Conservation (phyloP, 2,888 invertebrate species). For the Iphiclides podalirius region DNA sequence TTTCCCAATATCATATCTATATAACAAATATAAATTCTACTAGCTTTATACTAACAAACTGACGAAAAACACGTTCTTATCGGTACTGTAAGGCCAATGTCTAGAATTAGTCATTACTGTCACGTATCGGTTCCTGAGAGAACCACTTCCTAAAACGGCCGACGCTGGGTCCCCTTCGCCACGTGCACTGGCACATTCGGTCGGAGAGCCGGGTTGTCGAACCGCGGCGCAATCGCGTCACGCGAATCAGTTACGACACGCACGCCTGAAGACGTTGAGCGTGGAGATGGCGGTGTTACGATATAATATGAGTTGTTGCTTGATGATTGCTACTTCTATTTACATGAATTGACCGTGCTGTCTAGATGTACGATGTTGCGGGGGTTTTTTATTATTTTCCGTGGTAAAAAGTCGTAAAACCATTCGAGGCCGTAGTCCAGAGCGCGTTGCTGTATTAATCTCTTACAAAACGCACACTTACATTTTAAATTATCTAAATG, state of each 20-base stretch:
- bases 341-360: not conserved
- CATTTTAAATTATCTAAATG: too few relatives aligned
- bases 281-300: conserved; percentile 14
- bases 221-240: conserved; percentile 35
- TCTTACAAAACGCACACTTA: too few relatives aligned
- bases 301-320: not conserved
- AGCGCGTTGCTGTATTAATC: too few relatives aligned
- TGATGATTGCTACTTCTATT: conserved; percentile 1
- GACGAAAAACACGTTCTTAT: not conserved
- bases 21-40: too few relatives aligned
- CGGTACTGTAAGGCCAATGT: conserved; percentile 6
- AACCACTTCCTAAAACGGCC: conserved; percentile 29
- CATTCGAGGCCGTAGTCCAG: too few relatives aligned
- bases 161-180: conserved; percentile 15
- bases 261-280: conserved; percentile 14
- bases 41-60: too few relatives aligned
- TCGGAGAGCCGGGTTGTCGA: conserved; percentile 35
- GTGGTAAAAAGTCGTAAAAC: too few relatives aligned
- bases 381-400: too few relatives aligned
- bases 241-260: conserved; percentile 23
- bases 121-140: conserved; percentile 28
- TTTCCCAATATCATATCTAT: too few relatives aligned
- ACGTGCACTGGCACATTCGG: conserved; percentile 22
- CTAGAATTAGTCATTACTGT: conserved; percentile 26
- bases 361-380: too few relatives aligned